Base-by-base conservation (phyloP, 2,888 invertebrate species). In the Apamea epomidion region DNA sequence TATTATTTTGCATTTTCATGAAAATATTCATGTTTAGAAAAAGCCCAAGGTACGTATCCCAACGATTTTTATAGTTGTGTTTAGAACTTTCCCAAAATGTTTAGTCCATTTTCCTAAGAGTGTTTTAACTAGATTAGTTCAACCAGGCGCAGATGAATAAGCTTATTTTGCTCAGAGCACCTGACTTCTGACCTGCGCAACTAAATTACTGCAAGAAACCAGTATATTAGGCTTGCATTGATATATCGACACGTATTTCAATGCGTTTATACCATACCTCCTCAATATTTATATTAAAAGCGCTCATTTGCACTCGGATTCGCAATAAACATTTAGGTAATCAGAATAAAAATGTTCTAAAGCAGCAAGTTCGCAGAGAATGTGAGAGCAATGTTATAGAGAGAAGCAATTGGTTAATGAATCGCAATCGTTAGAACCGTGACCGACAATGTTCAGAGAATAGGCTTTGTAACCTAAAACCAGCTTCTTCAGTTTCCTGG, bases 311-410 rank as follows among this genome's bases (percentile, higher is more conserved):
- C 79, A 83, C 80, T 87, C 69, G 76, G 67, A 82, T 84, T 81
- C 65, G 60, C 72, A 80, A 74, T 87, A 86, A 87, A 87, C 83
- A 87, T 87, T 84, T 73, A 78, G 85, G 75, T 76, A 81, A 87
- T 85, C 75, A 54, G 78, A 88, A 87, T 84, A 78, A 83, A 80
- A 81, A 76, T 79, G 54, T 83, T 82, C 42, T 76, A 77, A 75
- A 81, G 60, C 73, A 81, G 67, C 74, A 64, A 76, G 71, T 81
- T 82, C 74, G 65, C 29, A 70, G 76, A 83, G 84, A 82, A 75
- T 78, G 76, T 74, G 75, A 74, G 42, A 83, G 58, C 14, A 25
- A 45, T 65, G n/a, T 42, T 67, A 37, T 32, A 78, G 54, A 64
- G 70, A 42, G 25, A 21, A 48, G 70, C 29, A n/a, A 70, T 48